Evolutionary conservation across 2,797 vertebrate species (phyloP).

Genomic region (Pipistrellus pipistrellus): DNA sequence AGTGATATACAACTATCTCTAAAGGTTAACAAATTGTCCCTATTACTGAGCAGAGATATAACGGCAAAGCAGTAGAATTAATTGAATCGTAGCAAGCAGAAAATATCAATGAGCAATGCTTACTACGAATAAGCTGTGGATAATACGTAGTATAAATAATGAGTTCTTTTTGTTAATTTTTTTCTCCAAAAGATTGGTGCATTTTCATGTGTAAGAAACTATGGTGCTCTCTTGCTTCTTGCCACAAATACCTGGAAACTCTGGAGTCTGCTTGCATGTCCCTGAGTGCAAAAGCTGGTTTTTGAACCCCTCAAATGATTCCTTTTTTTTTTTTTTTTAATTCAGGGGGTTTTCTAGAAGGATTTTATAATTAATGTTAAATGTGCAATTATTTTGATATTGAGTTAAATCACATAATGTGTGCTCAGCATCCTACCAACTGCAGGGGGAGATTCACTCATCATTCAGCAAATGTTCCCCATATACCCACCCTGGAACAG

Average conservation of each 20-base stretch:
- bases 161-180: not conserved
- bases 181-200: not conserved
- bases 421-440: not conserved
- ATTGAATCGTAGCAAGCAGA: slow-evolving; percentile 2
- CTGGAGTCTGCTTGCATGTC: not conserved
- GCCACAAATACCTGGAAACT: not conserved
- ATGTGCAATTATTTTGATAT: not conserved
- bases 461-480: slow-evolving; percentile 2
- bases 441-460: not conserved
- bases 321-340: not conserved
- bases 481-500: not conserved
- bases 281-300: not conserved
- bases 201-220: not conserved
- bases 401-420: not conserved
- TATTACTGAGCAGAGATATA: not conserved
- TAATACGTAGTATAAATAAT: not conserved
- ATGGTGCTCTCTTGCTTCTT: not conserved
- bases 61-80: not conserved
- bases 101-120: not conserved
- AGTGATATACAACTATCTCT: slow-evolving; percentile 42
- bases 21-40: slow-evolving; percentile 49
- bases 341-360: not conserved
- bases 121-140: not conserved
- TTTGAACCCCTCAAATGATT: not conserved
- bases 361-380: slow-evolving; percentile 16